Evolutionary conservation across 2,888 invertebrate species (phyloP), one percentile per base, ranked within the genome.

Genomic region (Diaprepes abbreviatus): DNA sequence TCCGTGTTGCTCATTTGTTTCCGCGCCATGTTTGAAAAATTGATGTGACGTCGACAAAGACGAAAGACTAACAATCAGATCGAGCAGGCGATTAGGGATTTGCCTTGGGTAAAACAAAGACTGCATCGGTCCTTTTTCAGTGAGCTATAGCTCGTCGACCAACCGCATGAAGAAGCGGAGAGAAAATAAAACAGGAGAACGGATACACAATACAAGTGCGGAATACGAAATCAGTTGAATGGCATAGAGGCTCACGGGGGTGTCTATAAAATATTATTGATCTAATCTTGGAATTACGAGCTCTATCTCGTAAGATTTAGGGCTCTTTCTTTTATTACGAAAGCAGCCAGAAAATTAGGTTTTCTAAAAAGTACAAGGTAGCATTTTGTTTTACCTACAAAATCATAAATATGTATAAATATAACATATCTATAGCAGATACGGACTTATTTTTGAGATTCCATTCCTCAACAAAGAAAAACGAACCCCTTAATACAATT

Each of bases 21-120:
- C 81, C 82, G 82, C 82, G 83, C 82, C 83, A 82, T 82, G 78
- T 82, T 80, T 84, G 84, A 84, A 84, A 84, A 83, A 84, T 84
- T 84, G 84, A 84, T 84, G 84, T 81, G 84, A 84, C 84, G 83
- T 80, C 83, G 84, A 84, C 84, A 83, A 79, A 83, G 83, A 83
- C 82, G 80, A 82, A 83, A 83, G 79, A 82, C 80, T 77, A 78
- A 82, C 82, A 82, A 83, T 83, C 83, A 79, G 80, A 80, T 78
- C 77, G 79, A 74, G 80, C 75, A 74, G 72, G 78, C 77, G 80
- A 79, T 79, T 78, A 78, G 79, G 79, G 78, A 77, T 77, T 78
- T 74, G 45, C 70, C 59, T 63, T 55, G 66, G 33, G 72, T 73
- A 76, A 72, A 76, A 80, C 77, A 74, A 78, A 80, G 81, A 82